Conservation (phyloP, 1,140 invertebrate species). For the Drosophila guanche region DNA sequence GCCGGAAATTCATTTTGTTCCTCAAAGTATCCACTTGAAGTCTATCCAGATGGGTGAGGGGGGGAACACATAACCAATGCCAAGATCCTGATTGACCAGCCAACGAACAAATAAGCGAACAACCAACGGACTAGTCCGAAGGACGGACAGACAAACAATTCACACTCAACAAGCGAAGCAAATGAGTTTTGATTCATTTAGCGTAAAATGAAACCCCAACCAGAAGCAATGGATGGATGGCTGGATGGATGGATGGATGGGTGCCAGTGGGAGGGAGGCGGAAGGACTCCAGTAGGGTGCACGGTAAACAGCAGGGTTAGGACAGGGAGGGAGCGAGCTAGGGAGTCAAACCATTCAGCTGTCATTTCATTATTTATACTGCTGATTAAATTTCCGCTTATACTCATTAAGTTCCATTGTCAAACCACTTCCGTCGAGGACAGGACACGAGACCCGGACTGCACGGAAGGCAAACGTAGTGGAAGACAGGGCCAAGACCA, state of each 20-base stretch:
- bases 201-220: conserved; percentile 49
- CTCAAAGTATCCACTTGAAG: background rate
- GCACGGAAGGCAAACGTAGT: too few relatives aligned
- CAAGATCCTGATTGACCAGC: conserved; percentile 50
- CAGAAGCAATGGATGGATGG: background rate
- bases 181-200: conserved; percentile 73
- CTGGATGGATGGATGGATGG: background rate
- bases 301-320: background rate
- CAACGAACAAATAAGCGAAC: conserved; percentile 9
- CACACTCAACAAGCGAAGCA: conserved; percentile 59
- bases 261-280: background rate
- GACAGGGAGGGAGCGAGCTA: background rate
- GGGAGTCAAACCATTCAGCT: conserved; percentile 62
- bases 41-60: background rate
- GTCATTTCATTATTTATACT: conserved; percentile 82
- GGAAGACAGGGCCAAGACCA: conserved; percentile 37
- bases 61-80: conserved; percentile 7
- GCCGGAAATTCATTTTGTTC: background rate
- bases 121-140: conserved; percentile 14
- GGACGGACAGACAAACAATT: conserved; percentile 27
- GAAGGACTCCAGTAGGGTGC: too few relatives aligned
- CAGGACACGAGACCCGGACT: background rate
- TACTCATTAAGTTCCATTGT: conserved; percentile 81
- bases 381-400: conserved; percentile 82
- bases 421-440: conserved; percentile 68